phyloP scores from a whole-genome alignment of 2,888 invertebrate genomes.

The Brachyptera putata region DNA sequence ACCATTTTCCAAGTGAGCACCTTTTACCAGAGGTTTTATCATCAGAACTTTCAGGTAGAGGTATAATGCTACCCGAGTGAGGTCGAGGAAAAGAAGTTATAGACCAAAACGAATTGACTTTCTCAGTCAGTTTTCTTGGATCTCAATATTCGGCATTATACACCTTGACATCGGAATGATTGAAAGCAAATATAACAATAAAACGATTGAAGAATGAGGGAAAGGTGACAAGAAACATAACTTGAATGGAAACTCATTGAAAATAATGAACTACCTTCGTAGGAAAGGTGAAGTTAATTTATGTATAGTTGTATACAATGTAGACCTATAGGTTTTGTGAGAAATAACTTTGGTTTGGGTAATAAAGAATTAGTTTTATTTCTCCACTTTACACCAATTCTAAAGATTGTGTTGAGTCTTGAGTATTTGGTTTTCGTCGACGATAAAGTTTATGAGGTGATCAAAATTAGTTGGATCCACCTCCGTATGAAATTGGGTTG shows the following conservation, averaged over 20 bases:
- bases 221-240: constrained; percentile 1
- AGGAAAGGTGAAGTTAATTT: background rate
- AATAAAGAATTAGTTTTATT: constrained; percentile 9
- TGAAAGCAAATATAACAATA: background rate
- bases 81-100: constrained; percentile 10
- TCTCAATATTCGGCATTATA: background rate
- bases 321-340: background rate
- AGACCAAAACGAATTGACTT: constrained; percentile 16
- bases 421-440: background rate
- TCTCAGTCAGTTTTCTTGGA: constrained; percentile 6
- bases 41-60: constrained; percentile 6
- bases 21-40: constrained; percentile 12
- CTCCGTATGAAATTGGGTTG: constrained; percentile 7
- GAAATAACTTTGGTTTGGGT: background rate
- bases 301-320: constrained; percentile 11
- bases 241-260: background rate
- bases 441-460: background rate
- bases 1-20: constrained; percentile 2
- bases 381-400: background rate
- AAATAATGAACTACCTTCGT: constrained; percentile 18
- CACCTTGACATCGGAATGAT: background rate
- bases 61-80: constrained; percentile 5
- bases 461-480: constrained; percentile 3
- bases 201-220: background rate
- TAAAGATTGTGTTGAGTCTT: background rate